Evolutionary conservation across 2,888 invertebrate genomes (phyloP), one percentile per base, ranked within the genome.

Genomic region (Stegana nigrithorax): DNA sequence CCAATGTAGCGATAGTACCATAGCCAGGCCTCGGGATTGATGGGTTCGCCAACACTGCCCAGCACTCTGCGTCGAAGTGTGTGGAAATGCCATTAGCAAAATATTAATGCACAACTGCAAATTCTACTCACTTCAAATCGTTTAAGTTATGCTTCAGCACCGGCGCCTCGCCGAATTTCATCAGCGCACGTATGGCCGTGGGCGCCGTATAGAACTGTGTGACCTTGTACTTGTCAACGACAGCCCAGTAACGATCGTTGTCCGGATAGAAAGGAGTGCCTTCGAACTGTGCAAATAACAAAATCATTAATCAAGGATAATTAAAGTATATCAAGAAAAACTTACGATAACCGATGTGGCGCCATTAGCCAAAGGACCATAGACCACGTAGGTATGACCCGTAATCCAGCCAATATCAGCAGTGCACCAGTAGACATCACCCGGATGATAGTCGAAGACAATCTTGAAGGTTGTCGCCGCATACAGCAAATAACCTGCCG

Each of bases 1-100:
- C 97, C 97, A 25, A 97, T 90, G 27, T 91, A 81, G 71, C 91
- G 89, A 84, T 96, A 92, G 85, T 97, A 98, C 98, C 98, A 98
- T 55, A 93, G 85, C 98, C 98, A 98, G 0, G 98, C 98, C 85
- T 98, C 98, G 0, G 97, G 93, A 86, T 99, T 99, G 70, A 99
- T 99, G 0, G 99, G 99, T 85, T 99, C 99, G 1, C 99, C 99
- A 1, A 99, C 99, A 66, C 97, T 97, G 60, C 98, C 99, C 73
- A 99, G 88, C 19, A 99, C 91, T 82, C 93, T 90, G 62, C 92
- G 17, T 39, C 86, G 12, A 87, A n/a, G n/a, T n/a, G n/a, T n/a
- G n/a, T 64, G 92, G 80, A 75, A 51, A 60, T 56, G 29, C 57
- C 21, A 51, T 60, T 63, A 45, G 58, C 1, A 12, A 32, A 47